A percentile compares a stretch with the other conserved stretches of the same genome.
phyloP scores from a whole-genome alignment of 2,888 invertebrate species.

The Icerya purchasi region DNA sequence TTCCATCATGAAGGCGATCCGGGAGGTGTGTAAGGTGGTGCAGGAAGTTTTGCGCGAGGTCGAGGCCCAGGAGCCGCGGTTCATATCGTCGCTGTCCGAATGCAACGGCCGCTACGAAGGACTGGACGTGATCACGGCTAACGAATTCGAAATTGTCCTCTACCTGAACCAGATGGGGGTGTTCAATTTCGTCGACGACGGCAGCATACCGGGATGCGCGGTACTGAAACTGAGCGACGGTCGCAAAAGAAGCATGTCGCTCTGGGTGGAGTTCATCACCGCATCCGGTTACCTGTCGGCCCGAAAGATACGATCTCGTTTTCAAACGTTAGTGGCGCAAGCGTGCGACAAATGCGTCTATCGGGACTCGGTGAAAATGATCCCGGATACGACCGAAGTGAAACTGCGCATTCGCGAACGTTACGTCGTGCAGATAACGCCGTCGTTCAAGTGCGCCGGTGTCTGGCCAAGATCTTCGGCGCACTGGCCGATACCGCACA shows the following conservation, averaged over 20 bases:
- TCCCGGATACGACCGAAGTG: slow-evolving; percentile 62
- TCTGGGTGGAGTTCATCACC: slow-evolving; percentile 78
- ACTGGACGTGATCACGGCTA: slow-evolving; percentile 51
- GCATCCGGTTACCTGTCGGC: slow-evolving; percentile 68
- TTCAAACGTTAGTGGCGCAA: slow-evolving; percentile 52
- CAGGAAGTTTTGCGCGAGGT: slow-evolving; percentile 68
- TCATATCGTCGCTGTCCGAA: slow-evolving; percentile 55
- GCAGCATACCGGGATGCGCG: slow-evolving; percentile 56
- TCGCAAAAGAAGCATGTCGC: slow-evolving; percentile 63
- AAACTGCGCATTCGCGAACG: slow-evolving; percentile 52
- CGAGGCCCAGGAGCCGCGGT: slow-evolving; percentile 63
- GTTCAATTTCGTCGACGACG: slow-evolving; percentile 74
- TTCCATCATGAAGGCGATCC: slow-evolving; percentile 49
- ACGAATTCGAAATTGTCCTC: slow-evolving; percentile 61
- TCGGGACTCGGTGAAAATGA: slow-evolving; percentile 58
- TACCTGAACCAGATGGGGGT: slow-evolving; percentile 82
- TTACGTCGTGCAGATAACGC: slow-evolving; percentile 62
- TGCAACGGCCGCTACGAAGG: slow-evolving; percentile 59
- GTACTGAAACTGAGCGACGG: slow-evolving; percentile 69
- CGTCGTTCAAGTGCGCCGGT: slow-evolving; percentile 61
- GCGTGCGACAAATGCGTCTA: slow-evolving; percentile 68
- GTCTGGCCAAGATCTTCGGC: slow-evolving; percentile 67
- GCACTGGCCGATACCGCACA: slow-evolving; percentile 58
- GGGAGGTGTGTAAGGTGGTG: slow-evolving; percentile 58
- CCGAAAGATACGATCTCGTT: slow-evolving; percentile 57